Evolutionary conservation across 2,797 vertebrate genomes (phyloP).

Genomic region (Graptemys geographica): DNA sequence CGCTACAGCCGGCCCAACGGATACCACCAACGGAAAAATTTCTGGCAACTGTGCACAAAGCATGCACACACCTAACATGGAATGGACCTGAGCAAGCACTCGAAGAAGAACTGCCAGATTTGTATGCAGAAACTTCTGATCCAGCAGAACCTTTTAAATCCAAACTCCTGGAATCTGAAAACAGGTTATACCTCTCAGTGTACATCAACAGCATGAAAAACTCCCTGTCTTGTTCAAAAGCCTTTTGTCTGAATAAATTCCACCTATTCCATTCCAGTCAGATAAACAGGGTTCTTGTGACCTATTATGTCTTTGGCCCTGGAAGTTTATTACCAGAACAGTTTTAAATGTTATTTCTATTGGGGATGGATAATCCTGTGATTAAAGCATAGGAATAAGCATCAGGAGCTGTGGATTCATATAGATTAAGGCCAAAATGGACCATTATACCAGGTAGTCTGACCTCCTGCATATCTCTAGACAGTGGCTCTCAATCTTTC

Average conservation of each 20-base stretch:
- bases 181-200: not conserved
- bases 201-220: not conserved
- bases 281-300: accelerated
- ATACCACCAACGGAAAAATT: no score
- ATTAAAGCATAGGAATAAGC: not conserved
- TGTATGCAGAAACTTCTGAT: not conserved
- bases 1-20: no score
- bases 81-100: no score
- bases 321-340: not conserved
- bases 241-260: not conserved
- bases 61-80: no score
- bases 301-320: not conserved
- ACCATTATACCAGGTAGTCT: no score
- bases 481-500: no score
- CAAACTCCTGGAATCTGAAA: not conserved
- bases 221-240: not conserved
- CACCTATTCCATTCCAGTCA: not conserved
- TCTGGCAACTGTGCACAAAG: no score
- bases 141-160: not conserved
- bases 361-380: not conserved
- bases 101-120: not conserved
- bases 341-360: not conserved
- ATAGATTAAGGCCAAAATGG: no score
- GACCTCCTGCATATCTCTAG: no score
- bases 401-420: not conserved